These are phyloP conservation scores for Molossus molossus DNA, from an alignment of 2,797 vertebrate genomes.

Conservation along the genomic window DNA sequence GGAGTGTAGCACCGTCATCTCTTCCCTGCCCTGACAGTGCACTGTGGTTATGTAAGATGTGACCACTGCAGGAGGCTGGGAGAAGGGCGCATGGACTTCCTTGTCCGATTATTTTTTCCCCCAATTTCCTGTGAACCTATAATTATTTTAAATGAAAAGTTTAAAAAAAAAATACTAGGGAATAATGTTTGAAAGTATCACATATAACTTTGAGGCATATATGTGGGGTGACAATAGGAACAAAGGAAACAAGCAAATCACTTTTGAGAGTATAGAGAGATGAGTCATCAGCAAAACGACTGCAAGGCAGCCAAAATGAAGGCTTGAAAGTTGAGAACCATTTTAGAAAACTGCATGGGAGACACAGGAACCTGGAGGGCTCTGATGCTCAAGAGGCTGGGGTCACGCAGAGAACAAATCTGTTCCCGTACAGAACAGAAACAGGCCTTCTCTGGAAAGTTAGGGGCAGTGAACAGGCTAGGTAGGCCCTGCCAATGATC, in stretches of 20 bases:
- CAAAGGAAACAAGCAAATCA: not conserved
- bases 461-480: accelerated
- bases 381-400: not conserved
- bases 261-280: not conserved
- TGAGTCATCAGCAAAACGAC: not conserved
- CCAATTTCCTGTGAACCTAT: not conserved
- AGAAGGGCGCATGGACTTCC: not conserved
- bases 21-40: not conserved
- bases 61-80: not conserved
- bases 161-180: not conserved
- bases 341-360: not conserved
- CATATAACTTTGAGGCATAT: not conserved
- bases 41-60: no score
- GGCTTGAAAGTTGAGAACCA: not conserved
- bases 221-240: not conserved
- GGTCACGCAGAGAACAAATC: accelerated
- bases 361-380: not conserved
- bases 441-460: not conserved
- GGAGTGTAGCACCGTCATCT: accelerated
- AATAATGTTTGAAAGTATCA: not conserved
- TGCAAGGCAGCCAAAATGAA: not conserved
- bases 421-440: accelerated
- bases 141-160: not conserved
- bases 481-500: accelerated
- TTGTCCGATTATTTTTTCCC: not conserved